These are phyloP conservation scores for Perccottus glenii DNA, from an alignment of 2,113 vertebrate species.

Conservation along the genomic window DNA sequence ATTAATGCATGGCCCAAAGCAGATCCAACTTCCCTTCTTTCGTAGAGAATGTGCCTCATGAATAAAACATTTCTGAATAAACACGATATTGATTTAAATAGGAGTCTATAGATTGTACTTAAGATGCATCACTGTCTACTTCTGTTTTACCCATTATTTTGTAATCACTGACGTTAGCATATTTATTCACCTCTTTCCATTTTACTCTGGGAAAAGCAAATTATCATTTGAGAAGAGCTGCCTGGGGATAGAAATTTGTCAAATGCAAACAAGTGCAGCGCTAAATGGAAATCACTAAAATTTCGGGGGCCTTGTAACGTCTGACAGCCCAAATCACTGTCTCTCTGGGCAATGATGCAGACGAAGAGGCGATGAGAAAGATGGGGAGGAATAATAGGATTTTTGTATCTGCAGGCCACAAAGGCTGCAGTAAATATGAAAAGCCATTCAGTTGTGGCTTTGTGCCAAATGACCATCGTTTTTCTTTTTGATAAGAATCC, in stretches of 20 bases:
- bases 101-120: slow-evolving; percentile 58
- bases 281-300: slow-evolving; percentile 58
- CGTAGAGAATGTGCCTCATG: slow-evolving; percentile 43
- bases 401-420: slow-evolving; percentile 22
- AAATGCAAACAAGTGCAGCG: slow-evolving; percentile 62
- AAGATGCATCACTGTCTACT: slow-evolving; percentile 49
- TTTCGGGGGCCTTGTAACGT: slow-evolving; percentile 51
- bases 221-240: slow-evolving; percentile 34
- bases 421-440: slow-evolving; percentile 30
- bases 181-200: slow-evolving; percentile 47
- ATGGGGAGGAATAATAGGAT: slow-evolving; percentile 33
- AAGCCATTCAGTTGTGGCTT: slow-evolving; percentile 39
- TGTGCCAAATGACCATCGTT: slow-evolving; percentile 43
- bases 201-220: slow-evolving; percentile 35
- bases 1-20: slow-evolving; percentile 54
- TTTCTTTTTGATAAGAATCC: slow-evolving; percentile 47
- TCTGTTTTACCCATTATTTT: slow-evolving; percentile 51
- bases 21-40: slow-evolving; percentile 54
- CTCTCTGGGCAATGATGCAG: slow-evolving; percentile 41
- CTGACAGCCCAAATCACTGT: slow-evolving; percentile 61
- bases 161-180: slow-evolving; percentile 58
- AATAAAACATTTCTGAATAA: slow-evolving; percentile 74
- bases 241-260: slow-evolving; percentile 43
- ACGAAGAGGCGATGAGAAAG: slow-evolving; percentile 9
- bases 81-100: slow-evolving; percentile 72